A percentile compares a stretch with the other conserved stretches of the same genome.
Evolutionary conservation across 2,113 vertebrate genomes (phyloP).

Genomic region (Campylomormyrus tamandua): DNA sequence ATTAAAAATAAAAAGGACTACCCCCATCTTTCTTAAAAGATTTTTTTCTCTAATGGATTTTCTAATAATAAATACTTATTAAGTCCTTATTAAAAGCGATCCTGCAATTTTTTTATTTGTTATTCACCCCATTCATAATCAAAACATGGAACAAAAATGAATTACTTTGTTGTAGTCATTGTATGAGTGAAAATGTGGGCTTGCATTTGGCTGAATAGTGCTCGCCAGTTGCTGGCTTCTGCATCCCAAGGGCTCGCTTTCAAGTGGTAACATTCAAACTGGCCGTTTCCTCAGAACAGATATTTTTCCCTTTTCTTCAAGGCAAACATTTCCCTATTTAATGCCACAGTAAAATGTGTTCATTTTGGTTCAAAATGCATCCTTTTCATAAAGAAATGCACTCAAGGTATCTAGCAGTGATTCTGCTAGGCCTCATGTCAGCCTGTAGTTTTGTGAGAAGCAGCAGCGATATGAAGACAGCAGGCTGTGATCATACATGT

Average conservation of each 20-base stretch:
- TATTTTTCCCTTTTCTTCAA: conserved; percentile 12
- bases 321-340: conserved; percentile 10
- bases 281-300: not conserved
- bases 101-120: conserved; percentile 62
- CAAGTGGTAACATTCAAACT: conserved; percentile 13
- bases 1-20: conserved; percentile 73
- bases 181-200: not conserved
- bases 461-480: not conserved
- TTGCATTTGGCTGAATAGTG: not conserved
- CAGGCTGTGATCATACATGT: too few relatives aligned
- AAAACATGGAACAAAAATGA: conserved; percentile 7
- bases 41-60: not conserved
- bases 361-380: not conserved
- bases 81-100: conserved; percentile 81
- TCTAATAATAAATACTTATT: conserved; percentile 68
- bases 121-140: conserved; percentile 24
- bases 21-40: conserved; percentile 53
- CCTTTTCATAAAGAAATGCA: not conserved
- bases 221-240: not conserved
- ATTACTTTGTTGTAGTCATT: conserved; percentile 12
- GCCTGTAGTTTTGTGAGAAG: not conserved
- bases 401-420: not conserved
- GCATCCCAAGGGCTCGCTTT: conserved; percentile 1
- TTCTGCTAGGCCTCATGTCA: not conserved
- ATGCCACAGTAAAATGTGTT: not conserved